These are phyloP conservation scores for Micropoecilia bifurca DNA, from an alignment of 2,797 vertebrate genomes.

Conservation along the genomic window DNA sequence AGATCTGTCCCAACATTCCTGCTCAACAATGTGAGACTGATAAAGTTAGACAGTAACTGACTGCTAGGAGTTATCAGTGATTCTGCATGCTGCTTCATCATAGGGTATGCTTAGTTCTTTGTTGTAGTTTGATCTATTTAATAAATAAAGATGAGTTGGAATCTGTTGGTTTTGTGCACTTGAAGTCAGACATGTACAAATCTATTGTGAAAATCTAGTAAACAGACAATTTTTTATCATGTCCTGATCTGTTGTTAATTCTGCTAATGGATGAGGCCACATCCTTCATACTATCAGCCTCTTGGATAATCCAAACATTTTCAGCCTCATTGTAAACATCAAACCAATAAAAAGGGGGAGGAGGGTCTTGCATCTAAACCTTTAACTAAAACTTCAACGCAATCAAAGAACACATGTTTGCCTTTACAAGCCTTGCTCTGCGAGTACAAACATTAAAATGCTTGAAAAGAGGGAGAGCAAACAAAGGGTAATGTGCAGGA, in stretches of 20 bases:
- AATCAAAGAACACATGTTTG: constrained; percentile 55
- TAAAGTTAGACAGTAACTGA: not conserved
- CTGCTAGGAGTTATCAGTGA: not conserved
- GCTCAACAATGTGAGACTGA: not conserved
- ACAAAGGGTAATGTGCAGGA: constrained; percentile 17
- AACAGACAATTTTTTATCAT: not conserved
- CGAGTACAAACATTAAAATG: constrained; percentile 36
- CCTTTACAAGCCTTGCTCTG: constrained; percentile 48
- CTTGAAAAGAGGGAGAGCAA: constrained; percentile 1
- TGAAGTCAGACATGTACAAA: not conserved
- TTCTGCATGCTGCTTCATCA: not conserved
- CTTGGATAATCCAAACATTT: constrained; percentile 54
- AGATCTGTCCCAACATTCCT: not conserved
- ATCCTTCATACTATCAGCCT: constrained; percentile 41
- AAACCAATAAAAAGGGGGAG: constrained; percentile 15
- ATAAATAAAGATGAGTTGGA: not conserved
- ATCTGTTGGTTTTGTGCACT: not conserved
- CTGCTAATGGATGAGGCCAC: constrained; percentile 38
- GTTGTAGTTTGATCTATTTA: not conserved
- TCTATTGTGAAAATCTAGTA: not conserved
- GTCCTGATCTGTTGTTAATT: constrained; percentile 32
- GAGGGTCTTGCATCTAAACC: constrained; percentile 32
- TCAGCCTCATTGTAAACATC: constrained; percentile 52
- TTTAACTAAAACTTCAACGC: constrained; percentile 20
- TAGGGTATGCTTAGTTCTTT: not conserved